Conservation (phyloP, 2,797 vertebrate genomes). For the Tokudaia tokunoshimensis region DNA sequence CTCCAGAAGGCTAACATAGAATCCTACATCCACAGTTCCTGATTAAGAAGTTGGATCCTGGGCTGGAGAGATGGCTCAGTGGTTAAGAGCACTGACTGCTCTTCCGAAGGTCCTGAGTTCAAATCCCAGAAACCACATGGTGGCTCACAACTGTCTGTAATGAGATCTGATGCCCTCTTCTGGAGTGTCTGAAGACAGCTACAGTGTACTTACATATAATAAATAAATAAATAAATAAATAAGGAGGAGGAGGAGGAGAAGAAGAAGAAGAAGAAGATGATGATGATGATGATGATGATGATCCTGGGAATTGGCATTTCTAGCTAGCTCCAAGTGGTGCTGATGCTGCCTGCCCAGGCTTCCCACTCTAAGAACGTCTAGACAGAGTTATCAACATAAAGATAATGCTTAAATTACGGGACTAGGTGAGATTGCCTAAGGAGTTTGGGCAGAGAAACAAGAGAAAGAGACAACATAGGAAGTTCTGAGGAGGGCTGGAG, state of each 20-base stretch:
- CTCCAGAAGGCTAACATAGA: background rate
- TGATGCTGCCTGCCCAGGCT: background rate
- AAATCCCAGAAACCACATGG: no score
- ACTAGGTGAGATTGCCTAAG: constrained; percentile 55
- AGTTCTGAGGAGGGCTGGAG: background rate
- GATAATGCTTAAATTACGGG: constrained; percentile 66
- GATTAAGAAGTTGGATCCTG: constrained; percentile 22
- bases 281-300: no score
- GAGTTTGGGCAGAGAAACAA: background rate
- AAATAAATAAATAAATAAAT: no score
- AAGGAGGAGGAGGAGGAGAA: no score
- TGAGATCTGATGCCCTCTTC: no score
- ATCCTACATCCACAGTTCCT: background rate
- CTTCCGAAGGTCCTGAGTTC: no score
- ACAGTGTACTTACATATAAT: no score
- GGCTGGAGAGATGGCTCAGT: background rate
- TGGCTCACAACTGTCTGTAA: no score
- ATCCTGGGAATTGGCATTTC: constrained; percentile 55
- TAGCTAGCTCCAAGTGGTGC: constrained; percentile 59
- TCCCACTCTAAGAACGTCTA: constrained; percentile 65
- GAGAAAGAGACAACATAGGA: background rate
- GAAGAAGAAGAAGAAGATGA: no score
- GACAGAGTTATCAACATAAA: constrained; percentile 60
- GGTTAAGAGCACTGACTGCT: no score
- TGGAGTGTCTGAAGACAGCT: no score